Percentiles rank a stretch among this genome's conserved stretches.
Conservation (phyloP, 2,113 vertebrate genomes). For the Condylura cristata region DNA sequence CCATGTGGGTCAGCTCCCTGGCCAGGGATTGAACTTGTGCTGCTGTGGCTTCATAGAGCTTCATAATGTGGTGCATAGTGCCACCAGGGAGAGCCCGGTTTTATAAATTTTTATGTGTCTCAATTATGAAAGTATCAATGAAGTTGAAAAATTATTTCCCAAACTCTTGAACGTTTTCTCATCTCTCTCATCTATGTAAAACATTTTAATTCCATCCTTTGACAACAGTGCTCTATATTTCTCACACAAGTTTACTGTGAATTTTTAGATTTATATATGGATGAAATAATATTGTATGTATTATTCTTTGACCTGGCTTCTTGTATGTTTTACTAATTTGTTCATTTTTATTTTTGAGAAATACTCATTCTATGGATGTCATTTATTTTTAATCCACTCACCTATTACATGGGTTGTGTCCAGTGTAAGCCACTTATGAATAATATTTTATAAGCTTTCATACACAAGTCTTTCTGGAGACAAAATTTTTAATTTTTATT, state of each 20-base stretch:
- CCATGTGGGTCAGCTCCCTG: too few relatives aligned
- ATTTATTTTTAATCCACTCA: background rate
- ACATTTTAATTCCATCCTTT: background rate
- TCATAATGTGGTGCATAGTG: too few relatives aligned
- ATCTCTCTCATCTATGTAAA: background rate
- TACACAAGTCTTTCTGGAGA: background rate
- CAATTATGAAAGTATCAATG: background rate
- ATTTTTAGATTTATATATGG: background rate
- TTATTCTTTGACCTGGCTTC: background rate
- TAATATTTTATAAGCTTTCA: background rate
- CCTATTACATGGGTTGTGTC: background rate
- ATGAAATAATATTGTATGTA: background rate
- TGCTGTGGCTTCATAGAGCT: too few relatives aligned
- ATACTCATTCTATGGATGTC: background rate
- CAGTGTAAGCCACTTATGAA: background rate
- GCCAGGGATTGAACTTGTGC: too few relatives aligned
- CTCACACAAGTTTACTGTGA: background rate
- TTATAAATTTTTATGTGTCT: conserved; percentile 2
- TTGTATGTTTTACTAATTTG: background rate
- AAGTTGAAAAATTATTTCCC: background rate
- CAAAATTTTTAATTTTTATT: background rate
- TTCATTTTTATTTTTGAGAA: background rate
- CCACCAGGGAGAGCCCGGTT: too few relatives aligned
- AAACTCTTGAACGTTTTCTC: background rate
- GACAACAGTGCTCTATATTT: background rate